These are phyloP conservation scores for Calonectris borealis DNA, from an alignment of 2,113 vertebrate genomes.

Conservation along the genomic window DNA sequence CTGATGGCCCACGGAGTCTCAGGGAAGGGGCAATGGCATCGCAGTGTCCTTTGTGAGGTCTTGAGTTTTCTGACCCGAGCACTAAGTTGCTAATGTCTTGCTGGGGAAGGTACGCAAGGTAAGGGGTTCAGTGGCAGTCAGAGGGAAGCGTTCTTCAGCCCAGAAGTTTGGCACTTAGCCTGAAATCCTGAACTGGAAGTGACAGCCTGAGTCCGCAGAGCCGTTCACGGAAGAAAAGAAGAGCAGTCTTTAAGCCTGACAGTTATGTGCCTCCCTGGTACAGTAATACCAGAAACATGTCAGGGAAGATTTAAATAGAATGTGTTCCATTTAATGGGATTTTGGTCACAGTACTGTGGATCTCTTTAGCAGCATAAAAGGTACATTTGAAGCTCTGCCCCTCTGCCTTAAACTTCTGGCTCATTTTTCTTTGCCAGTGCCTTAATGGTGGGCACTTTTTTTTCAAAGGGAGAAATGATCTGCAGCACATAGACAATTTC, in stretches of 20 bases:
- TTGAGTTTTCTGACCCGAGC: not conserved
- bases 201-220: not conserved
- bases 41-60: not conserved
- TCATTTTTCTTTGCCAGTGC: constrained; percentile 15
- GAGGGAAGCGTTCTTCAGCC: not conserved
- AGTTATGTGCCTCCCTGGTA: not conserved
- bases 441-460: not conserved
- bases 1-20: not conserved
- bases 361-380: constrained; percentile 51
- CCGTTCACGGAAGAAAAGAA: not conserved
- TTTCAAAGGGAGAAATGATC: not conserved
- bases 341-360: constrained; percentile 43
- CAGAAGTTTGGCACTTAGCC: not conserved
- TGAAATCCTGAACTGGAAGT: not conserved
- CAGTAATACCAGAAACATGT: constrained; percentile 24
- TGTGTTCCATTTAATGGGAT: constrained; percentile 60
- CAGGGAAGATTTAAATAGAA: constrained; percentile 50
- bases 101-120: not conserved
- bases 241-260: not conserved
- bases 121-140: not conserved
- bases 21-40: fast-evolving
- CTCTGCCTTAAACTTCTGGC: constrained; percentile 27
- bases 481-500: not conserved
- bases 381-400: constrained; percentile 36
- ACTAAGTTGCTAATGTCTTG: fast-evolving